Evolutionary conservation across 2,797 vertebrate genomes (phyloP).

Genomic region (Gymnopithys bicolor): DNA sequence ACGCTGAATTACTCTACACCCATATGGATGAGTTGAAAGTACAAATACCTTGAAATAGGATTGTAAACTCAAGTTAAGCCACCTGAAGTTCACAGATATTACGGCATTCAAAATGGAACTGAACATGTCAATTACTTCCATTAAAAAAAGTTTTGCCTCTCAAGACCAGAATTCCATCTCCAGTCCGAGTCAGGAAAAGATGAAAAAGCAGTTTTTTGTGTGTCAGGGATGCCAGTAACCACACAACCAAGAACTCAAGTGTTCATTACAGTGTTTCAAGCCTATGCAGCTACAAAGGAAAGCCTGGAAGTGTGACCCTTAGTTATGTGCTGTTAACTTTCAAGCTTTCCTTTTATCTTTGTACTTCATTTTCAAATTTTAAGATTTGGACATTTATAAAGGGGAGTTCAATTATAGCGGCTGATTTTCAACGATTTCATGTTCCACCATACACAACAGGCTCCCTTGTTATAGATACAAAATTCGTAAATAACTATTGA

Average conservation of each 20-base stretch:
- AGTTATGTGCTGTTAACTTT: not conserved
- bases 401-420: not conserved
- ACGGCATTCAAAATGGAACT: not conserved
- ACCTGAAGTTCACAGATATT: not conserved
- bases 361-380: not conserved
- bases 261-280: not conserved
- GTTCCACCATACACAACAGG: not conserved
- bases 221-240: not conserved
- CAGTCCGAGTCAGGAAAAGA: not conserved
- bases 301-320: not conserved
- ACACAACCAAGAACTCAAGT: not conserved
- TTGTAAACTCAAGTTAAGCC: slow-evolving; percentile 6
- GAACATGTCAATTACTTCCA: not conserved
- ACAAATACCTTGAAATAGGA: slow-evolving; percentile 89
- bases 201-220: not conserved
- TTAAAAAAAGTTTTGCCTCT: not conserved
- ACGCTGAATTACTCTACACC: slow-evolving; percentile 97
- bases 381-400: not conserved
- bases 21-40: slow-evolving; percentile 96
- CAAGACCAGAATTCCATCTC: not conserved
- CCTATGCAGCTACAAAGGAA: not conserved
- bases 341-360: not conserved
- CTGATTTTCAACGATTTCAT: not conserved
- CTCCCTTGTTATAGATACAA: not conserved
- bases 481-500: not conserved